Evolutionary conservation across 2,113 vertebrate species (phyloP).

Genomic region (Narcine bancroftii): DNA sequence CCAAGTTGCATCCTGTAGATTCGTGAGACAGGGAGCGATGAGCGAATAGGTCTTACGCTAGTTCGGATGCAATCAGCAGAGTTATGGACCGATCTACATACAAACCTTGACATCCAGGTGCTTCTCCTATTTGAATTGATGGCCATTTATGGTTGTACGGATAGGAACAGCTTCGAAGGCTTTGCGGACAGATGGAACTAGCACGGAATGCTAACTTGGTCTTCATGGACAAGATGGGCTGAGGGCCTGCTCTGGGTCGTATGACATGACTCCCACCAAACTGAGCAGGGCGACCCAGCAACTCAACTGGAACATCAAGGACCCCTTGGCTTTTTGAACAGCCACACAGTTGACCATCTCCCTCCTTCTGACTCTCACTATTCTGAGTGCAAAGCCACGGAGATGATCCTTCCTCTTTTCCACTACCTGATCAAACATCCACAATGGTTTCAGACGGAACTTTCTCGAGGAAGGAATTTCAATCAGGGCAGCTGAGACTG

Average conservation of each 20-base stretch:
- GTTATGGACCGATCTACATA: not conserved
- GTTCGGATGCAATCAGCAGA: not conserved
- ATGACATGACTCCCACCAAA: not conserved
- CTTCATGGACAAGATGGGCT: no score
- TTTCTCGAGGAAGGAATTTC: not conserved
- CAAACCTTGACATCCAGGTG: not conserved
- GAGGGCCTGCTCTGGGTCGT: no score
- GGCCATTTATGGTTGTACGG: no score
- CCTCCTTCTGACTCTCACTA: no score
- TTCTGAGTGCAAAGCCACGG: not conserved
- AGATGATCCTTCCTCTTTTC: not conserved
- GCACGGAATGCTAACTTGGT: not conserved
- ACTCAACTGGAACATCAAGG: not conserved
- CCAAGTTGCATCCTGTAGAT: not conserved
- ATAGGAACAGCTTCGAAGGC: no score
- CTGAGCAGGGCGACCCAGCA: not conserved
- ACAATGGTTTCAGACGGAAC: not conserved
- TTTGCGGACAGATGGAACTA: no score
- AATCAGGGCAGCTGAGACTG: not conserved
- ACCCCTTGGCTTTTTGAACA: not conserved
- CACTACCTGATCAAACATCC: not conserved
- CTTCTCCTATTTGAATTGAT: no score
- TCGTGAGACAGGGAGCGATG: not conserved
- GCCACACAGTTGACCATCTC: not conserved
- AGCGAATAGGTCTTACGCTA: not conserved